Conservation (phyloP, 2,797 vertebrate species). For the Sebastes wilsoni region DNA sequence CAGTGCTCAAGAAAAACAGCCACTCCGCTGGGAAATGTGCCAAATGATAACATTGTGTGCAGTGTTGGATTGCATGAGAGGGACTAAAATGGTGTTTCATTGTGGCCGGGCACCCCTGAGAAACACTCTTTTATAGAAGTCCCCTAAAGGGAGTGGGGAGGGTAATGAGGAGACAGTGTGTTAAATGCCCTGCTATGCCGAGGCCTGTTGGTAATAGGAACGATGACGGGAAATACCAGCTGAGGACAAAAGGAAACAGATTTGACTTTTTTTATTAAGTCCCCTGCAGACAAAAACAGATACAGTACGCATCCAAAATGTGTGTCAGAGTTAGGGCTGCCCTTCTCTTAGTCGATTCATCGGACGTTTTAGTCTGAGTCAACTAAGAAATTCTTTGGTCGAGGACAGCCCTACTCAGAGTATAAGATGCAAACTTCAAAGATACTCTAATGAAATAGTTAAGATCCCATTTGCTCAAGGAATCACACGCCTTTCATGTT, state of each 20-base stretch:
- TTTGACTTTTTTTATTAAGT: conserved; percentile 13
- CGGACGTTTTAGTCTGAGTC: no score
- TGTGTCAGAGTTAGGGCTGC: not conserved
- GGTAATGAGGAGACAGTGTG: conserved; percentile 36
- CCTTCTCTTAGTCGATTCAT: no score
- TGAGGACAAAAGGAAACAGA: conserved; percentile 26
- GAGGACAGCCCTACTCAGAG: no score
- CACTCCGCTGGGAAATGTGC: conserved; percentile 55
- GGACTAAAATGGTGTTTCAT: conserved; percentile 56
- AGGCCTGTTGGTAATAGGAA: conserved; percentile 39
- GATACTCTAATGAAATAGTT: not conserved
- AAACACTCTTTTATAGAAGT: conserved; percentile 45
- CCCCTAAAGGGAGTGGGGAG: conserved; percentile 36
- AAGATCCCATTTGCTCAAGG: not conserved
- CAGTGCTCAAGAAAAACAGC: conserved; percentile 12
- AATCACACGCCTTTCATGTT: not conserved
- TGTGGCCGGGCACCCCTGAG: conserved; percentile 63
- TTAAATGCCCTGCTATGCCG: conserved; percentile 43
- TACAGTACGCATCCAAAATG: not conserved
- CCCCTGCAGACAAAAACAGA: not conserved
- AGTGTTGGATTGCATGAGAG: conserved; percentile 54
- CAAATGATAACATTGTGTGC: conserved; percentile 66
- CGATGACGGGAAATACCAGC: conserved; percentile 47
- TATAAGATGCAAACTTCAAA: not conserved
- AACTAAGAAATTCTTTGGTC: no score